phyloP scores from a whole-genome alignment of 2,113 vertebrate genomes.

The Ochotona curzoniae region DNA sequence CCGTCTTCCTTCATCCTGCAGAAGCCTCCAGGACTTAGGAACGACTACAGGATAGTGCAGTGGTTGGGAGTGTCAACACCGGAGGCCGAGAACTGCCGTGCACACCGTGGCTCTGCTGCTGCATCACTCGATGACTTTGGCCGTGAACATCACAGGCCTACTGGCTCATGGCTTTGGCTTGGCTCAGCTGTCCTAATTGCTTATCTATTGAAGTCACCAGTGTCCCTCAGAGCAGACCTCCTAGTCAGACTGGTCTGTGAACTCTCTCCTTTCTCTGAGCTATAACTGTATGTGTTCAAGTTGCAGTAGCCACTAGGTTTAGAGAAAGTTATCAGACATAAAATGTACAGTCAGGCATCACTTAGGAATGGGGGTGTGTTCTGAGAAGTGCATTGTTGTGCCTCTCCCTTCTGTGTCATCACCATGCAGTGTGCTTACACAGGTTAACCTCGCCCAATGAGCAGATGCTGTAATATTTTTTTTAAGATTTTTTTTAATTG shows the following conservation, averaged over 20 bases:
- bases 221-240: not conserved
- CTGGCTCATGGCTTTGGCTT: not conserved
- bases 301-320: not conserved
- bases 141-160: not conserved
- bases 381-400: too few species aligned
- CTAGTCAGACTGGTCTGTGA: not conserved
- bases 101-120: not conserved
- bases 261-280: not conserved
- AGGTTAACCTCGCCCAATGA: too few species aligned
- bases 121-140: not conserved
- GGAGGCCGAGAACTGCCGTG: not conserved
- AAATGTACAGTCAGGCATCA: too few species aligned
- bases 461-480: too few species aligned
- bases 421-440: too few species aligned
- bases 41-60: not conserved
- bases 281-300: not conserved
- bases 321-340: not conserved
- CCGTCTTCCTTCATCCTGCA: not conserved
- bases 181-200: not conserved
- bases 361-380: too few species aligned
- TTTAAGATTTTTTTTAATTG: too few species aligned
- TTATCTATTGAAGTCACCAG: not conserved
- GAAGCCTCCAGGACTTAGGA: not conserved
- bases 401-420: too few species aligned
- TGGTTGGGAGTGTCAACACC: not conserved